phyloP scores from a whole-genome alignment of 2,113 vertebrate genomes.

The Colaptes auratus region DNA sequence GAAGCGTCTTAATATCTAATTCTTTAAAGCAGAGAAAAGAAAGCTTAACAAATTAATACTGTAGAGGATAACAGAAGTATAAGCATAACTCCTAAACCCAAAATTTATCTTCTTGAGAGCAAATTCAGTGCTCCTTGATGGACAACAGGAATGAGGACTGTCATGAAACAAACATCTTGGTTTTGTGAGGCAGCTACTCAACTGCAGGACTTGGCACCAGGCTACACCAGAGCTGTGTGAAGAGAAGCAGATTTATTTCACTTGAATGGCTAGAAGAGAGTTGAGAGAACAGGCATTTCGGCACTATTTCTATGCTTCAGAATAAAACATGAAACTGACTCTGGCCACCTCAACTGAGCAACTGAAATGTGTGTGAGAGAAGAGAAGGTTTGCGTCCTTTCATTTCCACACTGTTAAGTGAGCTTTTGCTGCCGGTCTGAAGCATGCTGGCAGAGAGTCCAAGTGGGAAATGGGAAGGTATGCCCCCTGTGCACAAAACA shows the following conservation, averaged over 20 bases:
- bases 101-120: neutral
- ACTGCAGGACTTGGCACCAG: neutral
- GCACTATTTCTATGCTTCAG: neutral
- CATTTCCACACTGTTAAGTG: neutral
- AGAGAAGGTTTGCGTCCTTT: neutral
- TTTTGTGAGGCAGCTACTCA: neutral
- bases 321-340: constrained; percentile 9
- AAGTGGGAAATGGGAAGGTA: neutral
- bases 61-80: neutral
- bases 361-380: neutral
- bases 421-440: constrained; percentile 14
- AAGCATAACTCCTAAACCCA: neutral
- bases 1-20: neutral
- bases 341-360: neutral
- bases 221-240: neutral
- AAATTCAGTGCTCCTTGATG: neutral
- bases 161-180: neutral
- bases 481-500: neutral
- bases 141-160: neutral
- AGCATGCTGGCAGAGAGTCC: neutral
- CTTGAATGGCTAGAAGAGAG: neutral
- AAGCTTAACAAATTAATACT: neutral
- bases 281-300: neutral
- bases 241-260: neutral
- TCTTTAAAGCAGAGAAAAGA: neutral